Base-by-base conservation (phyloP, 2,888 invertebrate genomes). In the Cryptocheilus praepositus region DNA sequence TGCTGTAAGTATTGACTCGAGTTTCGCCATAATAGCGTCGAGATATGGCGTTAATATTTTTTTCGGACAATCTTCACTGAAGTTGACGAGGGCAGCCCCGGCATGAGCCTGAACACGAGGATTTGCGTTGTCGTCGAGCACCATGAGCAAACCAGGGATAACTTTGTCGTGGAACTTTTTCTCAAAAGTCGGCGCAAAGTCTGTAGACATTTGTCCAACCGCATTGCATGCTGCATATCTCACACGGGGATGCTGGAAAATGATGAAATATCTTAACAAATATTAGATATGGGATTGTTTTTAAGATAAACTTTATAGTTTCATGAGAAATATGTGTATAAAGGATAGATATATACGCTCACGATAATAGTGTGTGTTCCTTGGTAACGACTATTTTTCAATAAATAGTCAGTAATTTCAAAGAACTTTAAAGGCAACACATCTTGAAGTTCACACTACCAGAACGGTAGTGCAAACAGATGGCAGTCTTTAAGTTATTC, bases 61-160 rank as follows among this genome's bases (percentile, higher is more conserved):
- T 89, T 99, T 98, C 0, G 99, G 98, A 89, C 99, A 99, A 89
- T 99, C 99, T 90, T 99, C 99, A 85, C 98, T 97, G 90, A 99
- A 99, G 90, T 99, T 99, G 0, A 99, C 99, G 74, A 99, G 91
- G 56, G 99, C 99, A 60, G 99, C 99, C 54, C 98, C 95, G 80
- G 93, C 93, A 80, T 94, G 94, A 62, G 94, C 93, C 90, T 94
- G 90, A 71, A 99, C 99, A 79, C 99, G 92, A 0, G 99, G 98
- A 89, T 97, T 96, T 7, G 92, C 93, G 82, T 95, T 94, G 88
- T 99, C 98, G 81, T 97, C 97, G 59, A 99, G 91, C 49, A 98
- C 92, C 90, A 94, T 92, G 49, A 99, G 90, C 44, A 99, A 91
- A 15, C 96, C 97, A 11, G 98, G 97, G 43, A 99, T 95, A 54